Evolutionary conservation across 2,797 vertebrate species (phyloP), one percentile per base, ranked within the genome.

Genomic region (Sebastes minor): DNA sequence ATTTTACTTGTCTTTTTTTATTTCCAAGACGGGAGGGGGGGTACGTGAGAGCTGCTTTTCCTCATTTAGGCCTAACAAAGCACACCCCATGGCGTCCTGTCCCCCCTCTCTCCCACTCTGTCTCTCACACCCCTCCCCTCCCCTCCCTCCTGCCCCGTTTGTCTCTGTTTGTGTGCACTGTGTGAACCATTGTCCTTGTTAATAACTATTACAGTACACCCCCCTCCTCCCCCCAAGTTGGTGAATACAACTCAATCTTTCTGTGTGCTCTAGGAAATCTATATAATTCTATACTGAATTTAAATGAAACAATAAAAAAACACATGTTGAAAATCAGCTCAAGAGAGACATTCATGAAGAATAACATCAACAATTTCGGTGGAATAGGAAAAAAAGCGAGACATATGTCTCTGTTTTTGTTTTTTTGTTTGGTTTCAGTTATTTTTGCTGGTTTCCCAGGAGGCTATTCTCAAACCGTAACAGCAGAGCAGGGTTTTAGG

Each of bases 241-340:
- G 81, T 90, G 84, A 93, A 91, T 90, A 92, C 94, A 93, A 93
- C 85, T 92, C 92, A 91, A 92, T 94, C 93, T 93, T 93, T 95
- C 87, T 95, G 94, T 95, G 95, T 96, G 95, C 95, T 95, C 93
- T 95, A 96, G 95, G 93, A 94, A 94, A 94, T 93, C 92, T 93
- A 95, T 94, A 93, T 92, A 92, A 94, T 94, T 95, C 93, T 92
- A 93, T 94, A 94, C 88, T 88, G 92, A 92, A 92, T 94, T 94
- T 90, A 94, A 93, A 94, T 86, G 83, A 89, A 91, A 91, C 82
- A 91, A 92, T 92, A 90, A 90, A 86, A 82, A 87, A 85, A 88
- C 81, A 87, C 76, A 89, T 81, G 90, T 90, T 88, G 85, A 89
- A 93, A 90, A 91, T 88, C 76, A 82, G 78, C 74, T 82, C 61